Base-by-base conservation (phyloP, 2,797 vertebrate genomes). In the Acrocephalus scirpaceus region DNA sequence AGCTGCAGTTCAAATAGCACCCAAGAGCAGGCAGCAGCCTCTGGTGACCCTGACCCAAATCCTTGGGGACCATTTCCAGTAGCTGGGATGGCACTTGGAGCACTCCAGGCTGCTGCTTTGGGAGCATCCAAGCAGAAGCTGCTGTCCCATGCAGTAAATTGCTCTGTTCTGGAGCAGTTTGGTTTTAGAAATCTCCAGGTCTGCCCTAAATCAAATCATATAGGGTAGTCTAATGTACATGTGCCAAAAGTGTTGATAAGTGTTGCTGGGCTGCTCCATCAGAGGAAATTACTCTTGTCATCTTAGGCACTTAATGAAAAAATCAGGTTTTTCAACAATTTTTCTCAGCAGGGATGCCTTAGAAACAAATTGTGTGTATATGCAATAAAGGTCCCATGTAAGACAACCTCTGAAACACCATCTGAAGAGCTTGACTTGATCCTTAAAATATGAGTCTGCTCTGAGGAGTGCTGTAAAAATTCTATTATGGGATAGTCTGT, bases 381-480 rank as follows among this genome's bases (percentile, higher is more conserved):
- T 67, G n/a, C 34, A 30, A 12, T 47, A 34, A 83, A 88, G 65
- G 18, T 47, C 54, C 11, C 9, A 1, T 57, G 11, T 38, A 91
- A 86, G 32, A 80, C 67, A 91, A 11, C 51, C 50, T 81, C 62
- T 90, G 85, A 69, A 90, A 78, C 22, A 34, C 47, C 66, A 66
- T 40, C 40, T 78, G 73, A 90, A 86, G 36, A 65, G 66, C 47
- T 84, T 69, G 93, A 74, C 50, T 58, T 80, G 53, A 69, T 89
- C 53, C 62, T 83, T 91, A 47, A 78, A 87, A 85, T 79, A 42
- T 5, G 13, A 70, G 67, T 91, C 38, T 85, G 10, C 42, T 79
- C 53, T 61, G 71, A 94, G 69, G 20, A 72, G 16, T 70, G 30
- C 40, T 82, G 48, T 92, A 75, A 93, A 94, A 88, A 82, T 60